Base-by-base conservation (phyloP, 2,113 vertebrate genomes). In the Mesitornis unicolor region DNA sequence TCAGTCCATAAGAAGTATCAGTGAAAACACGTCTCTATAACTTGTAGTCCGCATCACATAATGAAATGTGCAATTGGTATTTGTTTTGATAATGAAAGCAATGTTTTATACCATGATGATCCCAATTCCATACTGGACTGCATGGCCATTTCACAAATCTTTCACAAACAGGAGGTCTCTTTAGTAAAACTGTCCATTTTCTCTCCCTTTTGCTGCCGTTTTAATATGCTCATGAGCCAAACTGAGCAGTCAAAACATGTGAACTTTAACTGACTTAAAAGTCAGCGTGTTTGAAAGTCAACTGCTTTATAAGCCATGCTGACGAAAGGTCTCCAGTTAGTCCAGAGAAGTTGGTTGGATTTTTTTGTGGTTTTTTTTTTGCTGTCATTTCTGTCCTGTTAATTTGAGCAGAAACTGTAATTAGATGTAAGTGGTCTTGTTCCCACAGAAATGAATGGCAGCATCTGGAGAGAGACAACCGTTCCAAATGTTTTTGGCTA, bases 401-500 rank as follows among this genome's bases (percentile, higher is more conserved):
- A 98, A 98, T 98, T 98, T 98, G 97, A 98, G 98, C 98, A 98
- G 98, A 98, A 98, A 98, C 98, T 97, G 96, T 98, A 98, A 98
- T 98, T 98, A 98, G 98, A 98, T 98, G 97, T 98, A 98, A 98
- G 98, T 96, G 97, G 97, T 98, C 97, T 97, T 98, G 98, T 98
- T 98, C 98, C 98, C 98, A 98, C 98, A 98, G 98, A 98, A 98
- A 98, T 98, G 98, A 98, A 97, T 98, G 98, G 98, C 98, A 98
- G 98, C 98, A 97, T 98, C 98, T 98, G 98, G 97, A 98, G 98
- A 96, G 97, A 98, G 98, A 97, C 97, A 96, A 97, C 95, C 84
- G 98, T 98, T 98, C 98, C 98, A 98, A 98, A 98, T 97, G 95
- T 97, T 98, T 96, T 98, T 98, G 98, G 98, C 98, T 92, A 95